Base-by-base conservation (phyloP, 2,888 invertebrate species). In the Pachydiplax longipennis region DNA sequence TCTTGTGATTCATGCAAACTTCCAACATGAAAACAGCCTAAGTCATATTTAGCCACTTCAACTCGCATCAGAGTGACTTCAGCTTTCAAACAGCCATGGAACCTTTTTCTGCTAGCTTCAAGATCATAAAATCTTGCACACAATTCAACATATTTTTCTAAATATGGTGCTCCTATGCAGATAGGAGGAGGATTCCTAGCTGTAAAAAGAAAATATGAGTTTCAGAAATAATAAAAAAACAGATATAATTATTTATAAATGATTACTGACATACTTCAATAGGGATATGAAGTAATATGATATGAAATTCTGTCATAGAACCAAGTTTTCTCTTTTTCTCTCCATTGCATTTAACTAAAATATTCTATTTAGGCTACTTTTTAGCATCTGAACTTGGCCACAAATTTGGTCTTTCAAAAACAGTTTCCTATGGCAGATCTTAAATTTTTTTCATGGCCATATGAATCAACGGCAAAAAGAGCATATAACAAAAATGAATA, bases 111-210 rank as follows among this genome's bases (percentile, higher is more conserved):
- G 0, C 90, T 91, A 18, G 92, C 92, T 73, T 92, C 91, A 37
- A 93, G 91, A 90, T 93, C 92, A 91, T 93, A 93, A 1, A 93
- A 91, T 81, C 91, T 92, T 48, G 93, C 73, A 83, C 93, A 93
- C 53, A 93, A 61, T 80, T 92, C 92, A 18, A 92, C 92, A 31
- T 93, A 80, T 53, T 92, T 91, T 90, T 93, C 92, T 5, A 93
- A 81, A 90, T 93, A 92, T n/a, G 93, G 92, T 80, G 92, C 91
- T 0, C 93, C 93, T 25, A 93, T 83, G 90, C 93, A 93, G 25
- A 93, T 90, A 13, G 93, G 93, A n/a, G 93, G 93, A 90, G 93
- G 93, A 92, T 93, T 93, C 40, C 92, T 92, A 6, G 92, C 93
- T 93, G 92, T n/a, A 91, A 53, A 37, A 65, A 35, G 31, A 87